phyloP scores from a whole-genome alignment of 2,888 invertebrate genomes.

The Willowsia nigromaculata region DNA sequence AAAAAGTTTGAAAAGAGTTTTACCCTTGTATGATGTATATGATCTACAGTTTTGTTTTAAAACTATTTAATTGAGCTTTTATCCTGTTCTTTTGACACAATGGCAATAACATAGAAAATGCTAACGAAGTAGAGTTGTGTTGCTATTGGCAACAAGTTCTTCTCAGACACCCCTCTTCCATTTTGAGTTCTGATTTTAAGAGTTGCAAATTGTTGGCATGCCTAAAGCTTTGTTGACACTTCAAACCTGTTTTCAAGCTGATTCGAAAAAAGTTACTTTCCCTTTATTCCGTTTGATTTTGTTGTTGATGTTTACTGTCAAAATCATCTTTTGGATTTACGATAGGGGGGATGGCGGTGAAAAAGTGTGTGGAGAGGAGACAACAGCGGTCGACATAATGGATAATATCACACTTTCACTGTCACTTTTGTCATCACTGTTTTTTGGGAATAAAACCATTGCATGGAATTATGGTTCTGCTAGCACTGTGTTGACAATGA shows the following conservation, averaged over 20 bases:
- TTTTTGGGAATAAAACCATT: too few relatives aligned
- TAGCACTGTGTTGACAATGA: background rate
- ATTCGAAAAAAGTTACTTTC: background rate
- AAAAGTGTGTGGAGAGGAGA: background rate
- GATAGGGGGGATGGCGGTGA: background rate
- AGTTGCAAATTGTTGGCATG: background rate
- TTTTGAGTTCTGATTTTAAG: background rate
- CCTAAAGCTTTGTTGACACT: too few relatives aligned
- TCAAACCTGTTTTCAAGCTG: too few relatives aligned
- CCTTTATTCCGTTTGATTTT: background rate
- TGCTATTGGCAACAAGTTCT: background rate
- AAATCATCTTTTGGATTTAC: background rate
- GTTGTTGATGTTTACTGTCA: background rate
- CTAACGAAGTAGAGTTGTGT: background rate
- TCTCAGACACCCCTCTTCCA: constrained; percentile 35
- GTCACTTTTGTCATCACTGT: background rate
- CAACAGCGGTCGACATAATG: background rate
- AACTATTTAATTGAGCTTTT: constrained; percentile 11
- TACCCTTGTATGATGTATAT: too few relatives aligned
- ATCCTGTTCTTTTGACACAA: background rate
- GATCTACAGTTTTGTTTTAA: too few relatives aligned
- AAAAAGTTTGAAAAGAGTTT: too few relatives aligned
- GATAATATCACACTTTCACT: constrained; percentile 10
- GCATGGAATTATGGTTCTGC: too few relatives aligned
- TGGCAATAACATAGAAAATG: too few relatives aligned